phyloP scores from a whole-genome alignment of 2,797 vertebrate species.

The Nasua narica region DNA sequence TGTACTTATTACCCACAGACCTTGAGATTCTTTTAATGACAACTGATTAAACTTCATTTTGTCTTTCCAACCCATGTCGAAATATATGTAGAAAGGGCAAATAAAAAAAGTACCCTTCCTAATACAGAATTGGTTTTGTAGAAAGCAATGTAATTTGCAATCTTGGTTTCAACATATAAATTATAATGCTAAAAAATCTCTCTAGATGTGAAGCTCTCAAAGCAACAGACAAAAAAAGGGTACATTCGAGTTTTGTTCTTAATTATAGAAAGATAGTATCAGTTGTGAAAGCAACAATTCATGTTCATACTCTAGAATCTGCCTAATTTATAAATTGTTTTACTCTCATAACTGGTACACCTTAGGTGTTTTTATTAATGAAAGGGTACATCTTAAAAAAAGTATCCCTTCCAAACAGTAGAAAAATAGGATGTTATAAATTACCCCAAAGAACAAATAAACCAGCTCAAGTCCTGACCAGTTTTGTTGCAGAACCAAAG shows the following conservation, averaged over 20 bases:
- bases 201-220: not conserved
- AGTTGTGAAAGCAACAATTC: not conserved
- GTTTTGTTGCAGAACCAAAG: not conserved
- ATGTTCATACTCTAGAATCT: not conserved
- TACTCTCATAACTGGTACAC: not conserved
- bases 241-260: not conserved
- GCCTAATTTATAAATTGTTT: not conserved
- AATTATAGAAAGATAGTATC: not conserved
- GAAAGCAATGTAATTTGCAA: not conserved
- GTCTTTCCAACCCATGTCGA: not conserved
- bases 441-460: slow-evolving; percentile 18
- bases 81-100: not conserved
- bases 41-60: not conserved
- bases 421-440: not conserved
- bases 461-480: not conserved
- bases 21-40: no score
- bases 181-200: not conserved
- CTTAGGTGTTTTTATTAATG: not conserved
- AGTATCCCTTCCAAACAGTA: not conserved
- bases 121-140: not conserved
- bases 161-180: not conserved
- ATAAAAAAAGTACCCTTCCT: not conserved
- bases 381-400: not conserved
- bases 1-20: not conserved
- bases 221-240: not conserved